These are phyloP conservation scores for Ardeotis arabs DNA, from an alignment of 2,113 vertebrate genomes.

Conservation along the genomic window DNA sequence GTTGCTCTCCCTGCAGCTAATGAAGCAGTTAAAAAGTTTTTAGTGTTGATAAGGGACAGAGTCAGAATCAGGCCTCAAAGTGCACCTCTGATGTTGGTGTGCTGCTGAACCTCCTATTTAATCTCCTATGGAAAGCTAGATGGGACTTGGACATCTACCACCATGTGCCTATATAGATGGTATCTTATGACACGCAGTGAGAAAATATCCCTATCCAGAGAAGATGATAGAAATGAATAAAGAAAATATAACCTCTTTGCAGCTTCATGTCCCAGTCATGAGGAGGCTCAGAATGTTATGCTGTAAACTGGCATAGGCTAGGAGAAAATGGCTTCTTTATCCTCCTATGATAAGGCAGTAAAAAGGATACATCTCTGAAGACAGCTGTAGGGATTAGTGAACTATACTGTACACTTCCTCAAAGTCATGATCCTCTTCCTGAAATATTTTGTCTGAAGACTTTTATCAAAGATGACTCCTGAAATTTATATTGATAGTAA, in stretches of 20 bases:
- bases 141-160: not conserved
- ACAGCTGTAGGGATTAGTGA: not conserved
- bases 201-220: not conserved
- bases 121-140: not conserved
- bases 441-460: not conserved
- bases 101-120: not conserved
- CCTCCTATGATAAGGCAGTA: not conserved
- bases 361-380: not conserved
- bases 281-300: accelerated
- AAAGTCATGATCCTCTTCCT: not conserved
- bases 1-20: not conserved
- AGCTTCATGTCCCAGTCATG: not conserved
- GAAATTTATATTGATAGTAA: not conserved
- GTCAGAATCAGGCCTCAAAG: not conserved
- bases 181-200: not conserved
- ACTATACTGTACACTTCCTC: not conserved
- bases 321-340: not conserved
- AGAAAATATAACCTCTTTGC: not conserved
- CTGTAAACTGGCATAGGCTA: not conserved
- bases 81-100: not conserved
- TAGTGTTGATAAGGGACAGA: not conserved
- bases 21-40: not conserved
- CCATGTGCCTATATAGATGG: accelerated
- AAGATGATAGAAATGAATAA: not conserved
- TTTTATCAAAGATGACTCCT: not conserved